Evolutionary conservation across 2,888 invertebrate genomes (phyloP).

Genomic region (Campaea margaritaria): DNA sequence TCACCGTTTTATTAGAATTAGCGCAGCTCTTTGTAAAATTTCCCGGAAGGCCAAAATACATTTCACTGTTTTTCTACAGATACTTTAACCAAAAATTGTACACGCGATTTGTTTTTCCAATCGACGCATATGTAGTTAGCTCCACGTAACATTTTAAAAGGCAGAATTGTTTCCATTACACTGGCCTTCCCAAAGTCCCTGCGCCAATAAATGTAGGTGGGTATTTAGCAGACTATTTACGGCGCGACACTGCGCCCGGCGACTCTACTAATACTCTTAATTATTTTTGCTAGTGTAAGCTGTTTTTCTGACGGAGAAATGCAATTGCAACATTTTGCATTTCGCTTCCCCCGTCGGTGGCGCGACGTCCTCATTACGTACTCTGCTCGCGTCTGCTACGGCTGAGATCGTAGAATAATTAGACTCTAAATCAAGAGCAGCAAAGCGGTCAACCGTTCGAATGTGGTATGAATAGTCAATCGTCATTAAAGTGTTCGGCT

Average conservation of each 20-base stretch:
- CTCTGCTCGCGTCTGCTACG: slow-evolving; percentile 73
- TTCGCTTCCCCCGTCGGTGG: slow-evolving; percentile 56
- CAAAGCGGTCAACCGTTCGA: slow-evolving; percentile 80
- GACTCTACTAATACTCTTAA: slow-evolving; percentile 83
- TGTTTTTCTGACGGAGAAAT: slow-evolving; percentile 82
- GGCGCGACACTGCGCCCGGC: slow-evolving; percentile 77
- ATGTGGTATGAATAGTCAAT: slow-evolving; percentile 84
- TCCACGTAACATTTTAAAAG: slow-evolving; percentile 69
- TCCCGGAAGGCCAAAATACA: not conserved
- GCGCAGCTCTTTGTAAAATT: not conserved
- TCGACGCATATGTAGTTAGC: slow-evolving; percentile 56
- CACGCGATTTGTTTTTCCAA: slow-evolving; percentile 36
- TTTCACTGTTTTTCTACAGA: slow-evolving; percentile 10
- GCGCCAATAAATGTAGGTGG: slow-evolving; percentile 82
- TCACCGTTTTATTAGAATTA: not conserved
- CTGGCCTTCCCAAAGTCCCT: slow-evolving; percentile 68
- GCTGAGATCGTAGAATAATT: slow-evolving; percentile 82
- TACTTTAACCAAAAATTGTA: slow-evolving; percentile 3
- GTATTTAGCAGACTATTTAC: slow-evolving; percentile 83
- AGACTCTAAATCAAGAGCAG: slow-evolving; percentile 83
- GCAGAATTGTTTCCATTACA: slow-evolving; percentile 79
- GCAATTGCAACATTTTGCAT: slow-evolving; percentile 83
- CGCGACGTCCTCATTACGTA: slow-evolving; percentile 75
- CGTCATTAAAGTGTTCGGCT: slow-evolving; percentile 84
- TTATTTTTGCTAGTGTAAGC: slow-evolving; percentile 84